phyloP scores from a whole-genome alignment of 2,888 invertebrate species.

The Kryphioiulus occultus region DNA sequence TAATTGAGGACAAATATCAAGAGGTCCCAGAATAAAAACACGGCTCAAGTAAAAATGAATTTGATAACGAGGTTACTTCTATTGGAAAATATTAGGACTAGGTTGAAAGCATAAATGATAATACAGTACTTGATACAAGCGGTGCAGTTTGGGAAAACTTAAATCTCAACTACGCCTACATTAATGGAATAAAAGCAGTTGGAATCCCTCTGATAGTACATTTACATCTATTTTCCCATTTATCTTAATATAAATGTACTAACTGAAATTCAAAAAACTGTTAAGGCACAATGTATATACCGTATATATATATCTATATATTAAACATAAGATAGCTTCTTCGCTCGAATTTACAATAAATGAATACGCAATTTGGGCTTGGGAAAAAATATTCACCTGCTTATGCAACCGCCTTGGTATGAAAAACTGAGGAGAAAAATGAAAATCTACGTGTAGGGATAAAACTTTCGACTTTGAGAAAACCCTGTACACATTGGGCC shows the following conservation, averaged over 20 bases:
- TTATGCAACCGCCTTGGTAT: background rate
- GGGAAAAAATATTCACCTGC: background rate
- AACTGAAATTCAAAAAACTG: background rate
- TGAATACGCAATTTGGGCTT: background rate
- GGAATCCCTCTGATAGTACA: background rate
- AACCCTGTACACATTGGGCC: background rate
- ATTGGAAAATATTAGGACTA: background rate
- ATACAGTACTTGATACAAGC: background rate
- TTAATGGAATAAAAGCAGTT: background rate
- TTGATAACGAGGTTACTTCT: background rate
- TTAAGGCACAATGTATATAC: background rate
- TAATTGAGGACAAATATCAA: too few relatives aligned
- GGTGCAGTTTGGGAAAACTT: background rate
- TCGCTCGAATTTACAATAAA: background rate
- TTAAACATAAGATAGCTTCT: background rate
- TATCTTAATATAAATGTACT: background rate
- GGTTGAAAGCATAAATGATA: background rate
- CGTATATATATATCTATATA: background rate
- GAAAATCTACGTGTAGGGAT: background rate
- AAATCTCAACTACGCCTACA: background rate
- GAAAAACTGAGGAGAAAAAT: background rate
- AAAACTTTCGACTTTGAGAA: background rate
- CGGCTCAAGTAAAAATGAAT: background rate
- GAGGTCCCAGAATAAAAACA: constrained; percentile 1
- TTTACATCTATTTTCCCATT: background rate